A percentile compares a stretch with the other conserved stretches of the same genome.
Conservation (phyloP, 2,888 invertebrate species). For the Aphodius sticticus region DNA sequence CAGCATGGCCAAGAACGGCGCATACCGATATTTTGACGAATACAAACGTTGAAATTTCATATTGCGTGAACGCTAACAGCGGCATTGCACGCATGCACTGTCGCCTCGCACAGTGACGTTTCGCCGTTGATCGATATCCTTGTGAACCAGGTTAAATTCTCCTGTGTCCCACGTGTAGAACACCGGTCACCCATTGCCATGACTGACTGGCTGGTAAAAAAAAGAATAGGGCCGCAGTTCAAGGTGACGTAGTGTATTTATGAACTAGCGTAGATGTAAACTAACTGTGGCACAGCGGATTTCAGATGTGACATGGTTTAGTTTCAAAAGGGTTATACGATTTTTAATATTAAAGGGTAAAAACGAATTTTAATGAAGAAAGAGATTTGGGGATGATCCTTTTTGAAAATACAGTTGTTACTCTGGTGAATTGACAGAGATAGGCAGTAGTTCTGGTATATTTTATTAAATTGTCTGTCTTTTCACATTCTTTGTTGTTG, state of each 20-base stretch:
- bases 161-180: neutral
- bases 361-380: too few relatives aligned
- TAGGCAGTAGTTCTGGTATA: too few relatives aligned
- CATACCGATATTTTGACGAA: constrained; percentile 4
- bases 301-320: neutral
- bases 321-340: neutral
- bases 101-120: neutral
- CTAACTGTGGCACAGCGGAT: neutral
- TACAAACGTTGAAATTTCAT: neutral
- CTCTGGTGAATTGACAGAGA: too few relatives aligned
- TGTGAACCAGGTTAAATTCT: constrained; percentile 4
- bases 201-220: neutral
- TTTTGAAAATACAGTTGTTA: too few relatives aligned
- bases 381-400: too few relatives aligned
- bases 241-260: neutral
- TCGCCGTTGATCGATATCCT: neutral
- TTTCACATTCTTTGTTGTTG: too few relatives aligned
- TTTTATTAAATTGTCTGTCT: too few relatives aligned
- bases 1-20: neutral
- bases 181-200: neutral
- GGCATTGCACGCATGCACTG: constrained; percentile 4
- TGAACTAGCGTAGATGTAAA: neutral
- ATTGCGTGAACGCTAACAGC: neutral
- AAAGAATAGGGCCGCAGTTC: neutral
- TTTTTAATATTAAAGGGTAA: neutral